A percentile compares a stretch with the other conserved stretches of the same genome.
These are phyloP conservation scores for Apamea epomidion DNA, from an alignment of 2,888 invertebrate genomes.

Conservation along the genomic window DNA sequence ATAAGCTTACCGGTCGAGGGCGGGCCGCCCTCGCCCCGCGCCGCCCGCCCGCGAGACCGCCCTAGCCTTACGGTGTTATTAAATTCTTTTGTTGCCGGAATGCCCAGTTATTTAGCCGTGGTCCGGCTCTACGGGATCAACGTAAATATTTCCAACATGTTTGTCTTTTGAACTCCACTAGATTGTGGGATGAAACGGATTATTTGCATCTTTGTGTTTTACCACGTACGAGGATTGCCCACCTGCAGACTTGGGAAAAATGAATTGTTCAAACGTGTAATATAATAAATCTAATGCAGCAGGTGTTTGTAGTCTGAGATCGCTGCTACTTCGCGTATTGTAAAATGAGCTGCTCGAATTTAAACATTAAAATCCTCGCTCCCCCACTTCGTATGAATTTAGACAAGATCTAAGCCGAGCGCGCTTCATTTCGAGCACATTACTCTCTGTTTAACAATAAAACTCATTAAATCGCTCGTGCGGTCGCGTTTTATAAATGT, in stretches of 20 bases:
- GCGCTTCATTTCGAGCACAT: conserved; percentile 85
- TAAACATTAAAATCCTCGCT: conserved; percentile 79
- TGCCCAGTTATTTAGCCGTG: conserved; percentile 85
- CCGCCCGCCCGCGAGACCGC: conserved; percentile 73
- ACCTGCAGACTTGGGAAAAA: conserved; percentile 54
- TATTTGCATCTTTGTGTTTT: conserved; percentile 77
- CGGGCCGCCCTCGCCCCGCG: conserved; percentile 72
- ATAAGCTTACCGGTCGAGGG: conserved; percentile 86
- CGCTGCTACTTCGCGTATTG: conserved; percentile 63
- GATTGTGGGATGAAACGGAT: conserved; percentile 79
- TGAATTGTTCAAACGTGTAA: conserved; percentile 76
- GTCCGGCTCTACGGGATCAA: conserved; percentile 83
- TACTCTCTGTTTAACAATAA: conserved; percentile 88
- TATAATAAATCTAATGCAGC: conserved; percentile 74
- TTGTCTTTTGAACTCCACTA: conserved; percentile 82
- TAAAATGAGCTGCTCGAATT: conserved; percentile 83
- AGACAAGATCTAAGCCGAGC: conserved; percentile 81
- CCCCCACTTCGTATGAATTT: conserved; percentile 74
- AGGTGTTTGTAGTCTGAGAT: conserved; percentile 74
- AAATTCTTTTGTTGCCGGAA: conserved; percentile 88
- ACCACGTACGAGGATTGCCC: conserved; percentile 51
- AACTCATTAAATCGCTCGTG: conserved; percentile 89
- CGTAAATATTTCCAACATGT: conserved; percentile 79
- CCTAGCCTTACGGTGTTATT: conserved; percentile 83
- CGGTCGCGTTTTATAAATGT: conserved; percentile 89